Evolutionary conservation across 2,113 vertebrate genomes (phyloP).

Genomic region (Cyprinodon brontotheroides): DNA sequence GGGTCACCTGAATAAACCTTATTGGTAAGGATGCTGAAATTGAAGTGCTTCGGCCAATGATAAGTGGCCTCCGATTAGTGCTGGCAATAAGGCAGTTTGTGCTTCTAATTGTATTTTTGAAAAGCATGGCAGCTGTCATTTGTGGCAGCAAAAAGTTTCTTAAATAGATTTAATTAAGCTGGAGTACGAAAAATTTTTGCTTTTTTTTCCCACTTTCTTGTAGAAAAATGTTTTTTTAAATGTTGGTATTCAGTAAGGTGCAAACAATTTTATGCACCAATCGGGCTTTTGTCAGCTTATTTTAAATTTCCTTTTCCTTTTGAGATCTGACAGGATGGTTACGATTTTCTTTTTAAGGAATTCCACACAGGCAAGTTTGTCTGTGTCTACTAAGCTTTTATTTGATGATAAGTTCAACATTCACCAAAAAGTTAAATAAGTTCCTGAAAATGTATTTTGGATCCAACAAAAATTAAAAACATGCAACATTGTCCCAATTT

Average conservation of each 20-base stretch:
- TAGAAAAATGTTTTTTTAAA: too few species aligned
- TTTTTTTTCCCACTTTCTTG: background rate
- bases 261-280: background rate
- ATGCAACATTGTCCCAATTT: background rate
- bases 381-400: background rate
- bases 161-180: too few species aligned
- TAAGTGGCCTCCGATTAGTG: too few species aligned
- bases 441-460: background rate
- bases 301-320: background rate
- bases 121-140: too few species aligned
- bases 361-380: background rate
- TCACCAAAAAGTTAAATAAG: background rate
- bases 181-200: background rate
- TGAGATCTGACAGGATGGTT: background rate
- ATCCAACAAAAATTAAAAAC: background rate
- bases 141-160: too few species aligned
- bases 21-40: too few species aligned
- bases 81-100: too few species aligned
- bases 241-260: background rate
- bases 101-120: too few species aligned
- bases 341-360: background rate
- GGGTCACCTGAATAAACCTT: too few species aligned
- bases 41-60: too few species aligned
- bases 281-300: background rate
- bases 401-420: background rate